Base-by-base conservation (phyloP, 2,797 vertebrate species). In the Macropodus opercularis region DNA sequence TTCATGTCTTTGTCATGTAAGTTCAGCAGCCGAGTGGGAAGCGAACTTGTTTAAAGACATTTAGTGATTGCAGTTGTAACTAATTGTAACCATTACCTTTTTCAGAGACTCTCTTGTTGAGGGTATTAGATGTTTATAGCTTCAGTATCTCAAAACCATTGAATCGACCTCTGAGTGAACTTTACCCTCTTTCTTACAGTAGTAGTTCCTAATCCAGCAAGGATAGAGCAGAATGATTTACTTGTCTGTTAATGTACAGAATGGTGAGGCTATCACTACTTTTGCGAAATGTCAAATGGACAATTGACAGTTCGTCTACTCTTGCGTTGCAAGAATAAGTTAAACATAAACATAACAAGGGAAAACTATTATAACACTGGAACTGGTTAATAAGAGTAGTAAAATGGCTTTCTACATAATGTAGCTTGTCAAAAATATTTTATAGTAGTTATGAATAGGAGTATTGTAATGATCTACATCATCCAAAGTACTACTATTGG, bases 101-200 rank as follows among this genome's bases (percentile, higher is more conserved):
- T 46, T 18, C 43, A 40, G 15, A 48, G 22, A 32, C 23, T 52
- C 38, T 69, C 58, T 63, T 60, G 41, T 42, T 22, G 26, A 36
- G 51, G 41, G 39, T 63, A 63, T 64, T 70, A 47, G 21, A 49
- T 24, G 36, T 80, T 78, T 85, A 84, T 27, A 53, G 44, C 66
- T 47, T 48, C 41, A 43, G 60, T 53, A 56, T 67, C 68, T 60
- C 12, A 38, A 40, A 66, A 51, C 39, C 49, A 34, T n/a, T n/a
- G n/a, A n/a, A n/a, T 44, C 72, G 69, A 80, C 70, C 73, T 69
- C 56, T 44, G 19, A 36, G 27, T 42, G 76, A 76, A 63, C 68
- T 65, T 61, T 18, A n/a, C 4, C 18, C 6, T 4, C 9, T 43
- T 31, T 54, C 18, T 8, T n/a, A 15, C n/a, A n/a, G n/a, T n/a